phyloP scores from a whole-genome alignment of 2,888 invertebrate species.

The Ecliptopera silaceata region DNA sequence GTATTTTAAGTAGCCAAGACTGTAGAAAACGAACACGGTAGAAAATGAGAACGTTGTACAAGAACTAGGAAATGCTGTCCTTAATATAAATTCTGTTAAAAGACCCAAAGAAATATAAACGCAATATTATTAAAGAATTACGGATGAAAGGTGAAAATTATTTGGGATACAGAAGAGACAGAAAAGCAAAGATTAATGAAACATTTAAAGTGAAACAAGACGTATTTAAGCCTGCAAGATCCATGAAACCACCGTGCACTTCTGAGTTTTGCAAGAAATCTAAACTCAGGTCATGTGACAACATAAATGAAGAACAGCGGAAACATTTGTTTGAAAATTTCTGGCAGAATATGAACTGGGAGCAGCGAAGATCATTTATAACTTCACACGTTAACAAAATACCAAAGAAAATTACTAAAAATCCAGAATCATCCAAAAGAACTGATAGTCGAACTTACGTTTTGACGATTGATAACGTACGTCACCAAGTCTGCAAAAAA shows the following conservation, averaged over 20 bases:
- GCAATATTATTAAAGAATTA: constrained; percentile 14
- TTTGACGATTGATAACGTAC: no score
- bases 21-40: no score
- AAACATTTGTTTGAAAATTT: constrained; percentile 29
- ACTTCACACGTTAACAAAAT: no score
- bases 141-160: constrained; percentile 28
- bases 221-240: constrained; percentile 30
- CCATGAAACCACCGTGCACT: background rate
- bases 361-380: constrained; percentile 37
- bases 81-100: no score
- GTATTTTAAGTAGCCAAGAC: no score
- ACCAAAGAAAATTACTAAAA: no score
- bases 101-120: constrained; percentile 34
- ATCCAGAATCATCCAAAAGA: no score
- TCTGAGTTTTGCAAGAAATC: background rate
- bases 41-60: no score
- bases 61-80: no score
- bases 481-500: no score
- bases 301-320: constrained; percentile 33
- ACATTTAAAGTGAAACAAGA: constrained; percentile 35
- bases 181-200: constrained; percentile 33
- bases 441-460: no score
- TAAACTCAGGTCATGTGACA: constrained; percentile 31
- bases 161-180: constrained; percentile 22
- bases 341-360: constrained; percentile 21